A percentile compares a stretch with the other conserved stretches of the same genome.
These are phyloP conservation scores for Papilio elwesi DNA, from an alignment of 2,888 invertebrate genomes.

Conservation along the genomic window DNA sequence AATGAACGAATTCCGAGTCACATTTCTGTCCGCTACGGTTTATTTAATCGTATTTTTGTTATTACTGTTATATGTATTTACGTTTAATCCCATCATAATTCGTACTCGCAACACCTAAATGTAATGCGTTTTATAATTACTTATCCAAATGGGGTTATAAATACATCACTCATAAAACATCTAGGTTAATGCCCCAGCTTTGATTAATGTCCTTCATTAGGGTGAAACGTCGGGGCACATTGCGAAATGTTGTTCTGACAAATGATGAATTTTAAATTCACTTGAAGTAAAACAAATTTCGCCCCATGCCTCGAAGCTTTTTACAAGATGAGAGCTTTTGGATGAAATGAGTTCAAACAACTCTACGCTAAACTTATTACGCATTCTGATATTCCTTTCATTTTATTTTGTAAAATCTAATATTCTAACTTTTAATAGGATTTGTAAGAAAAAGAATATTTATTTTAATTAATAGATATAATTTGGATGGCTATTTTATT, in stretches of 20 bases:
- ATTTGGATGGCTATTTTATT: too few species aligned
- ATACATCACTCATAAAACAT: conserved; percentile 20
- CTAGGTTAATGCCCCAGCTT: conserved; percentile 16
- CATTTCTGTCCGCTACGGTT: too few species aligned
- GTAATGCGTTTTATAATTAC: conserved; percentile 16
- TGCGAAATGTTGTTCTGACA: conserved; percentile 20
- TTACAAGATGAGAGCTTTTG: conserved; percentile 22
- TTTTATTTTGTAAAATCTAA: too few species aligned
- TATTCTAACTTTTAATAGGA: too few species aligned
- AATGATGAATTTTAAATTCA: conserved; percentile 27
- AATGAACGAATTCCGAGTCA: too few species aligned
- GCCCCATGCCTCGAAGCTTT: conserved; percentile 3
- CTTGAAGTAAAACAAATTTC: conserved; percentile 24
- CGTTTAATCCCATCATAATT: not conserved
- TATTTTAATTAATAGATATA: too few species aligned
- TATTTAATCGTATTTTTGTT: too few species aligned
- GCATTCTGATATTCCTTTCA: conserved; percentile 4
- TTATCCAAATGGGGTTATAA: conserved; percentile 27
- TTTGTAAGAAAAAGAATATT: too few species aligned
- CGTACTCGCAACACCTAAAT: not conserved
- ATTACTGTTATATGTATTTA: too few species aligned
- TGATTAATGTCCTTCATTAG: conserved; percentile 35
- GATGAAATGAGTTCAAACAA: conserved; percentile 30
- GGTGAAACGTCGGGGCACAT: conserved; percentile 18
- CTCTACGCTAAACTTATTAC: conserved; percentile 26